Base-by-base conservation (phyloP, 2,888 invertebrate genomes). In the Acanthosepion lycidas region DNA sequence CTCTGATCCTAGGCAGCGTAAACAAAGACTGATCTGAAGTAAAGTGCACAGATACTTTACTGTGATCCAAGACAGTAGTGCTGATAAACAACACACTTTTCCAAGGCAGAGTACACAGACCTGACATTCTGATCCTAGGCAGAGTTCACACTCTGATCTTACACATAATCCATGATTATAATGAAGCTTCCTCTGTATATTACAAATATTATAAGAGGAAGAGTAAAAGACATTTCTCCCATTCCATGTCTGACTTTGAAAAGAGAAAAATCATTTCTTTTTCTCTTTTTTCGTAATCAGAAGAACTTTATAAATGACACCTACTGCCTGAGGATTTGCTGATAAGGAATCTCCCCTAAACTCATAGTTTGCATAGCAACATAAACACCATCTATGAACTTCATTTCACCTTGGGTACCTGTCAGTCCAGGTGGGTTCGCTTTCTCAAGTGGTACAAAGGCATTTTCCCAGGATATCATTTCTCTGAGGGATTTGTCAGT, bases 341-440 rank as follows among this genome's bases (percentile, higher is more conserved):
- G 78, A 78, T 78, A 78, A 78, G 78, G 12, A 78, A 78, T 78
- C 78, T n/a, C 78, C n/a, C 5, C n/a, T n/a, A n/a, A 15, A 15
- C n/a, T 78, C 78, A n/a, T 33, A 78, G 78, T 78, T 33, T 78
- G 78, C 78, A n/a, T n/a, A n/a, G 78, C n/a, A 78, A 78, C 15
- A n/a, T 9, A n/a, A 78, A n/a, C 78, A 15, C 78, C n/a, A 23
- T 78, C n/a, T 78, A n/a, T 78, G 78, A 78, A 78, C 78, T 78
- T 78, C 78, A 78, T 78, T 78, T 78, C 78, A 78, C 78, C 78
- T 78, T 78, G 78, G 78, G 78, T 78, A 78, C 78, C 78, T 78
- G 78, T 78, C 78, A 78, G 78, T 33, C 78, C n/a, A 78, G n/a
- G 78, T 78, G 78, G 78, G 78, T 78, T 78, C 78, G n/a, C n/a